Base-by-base conservation (phyloP, 2,888 invertebrate genomes). In the Rhagophthalmus giganteus region DNA sequence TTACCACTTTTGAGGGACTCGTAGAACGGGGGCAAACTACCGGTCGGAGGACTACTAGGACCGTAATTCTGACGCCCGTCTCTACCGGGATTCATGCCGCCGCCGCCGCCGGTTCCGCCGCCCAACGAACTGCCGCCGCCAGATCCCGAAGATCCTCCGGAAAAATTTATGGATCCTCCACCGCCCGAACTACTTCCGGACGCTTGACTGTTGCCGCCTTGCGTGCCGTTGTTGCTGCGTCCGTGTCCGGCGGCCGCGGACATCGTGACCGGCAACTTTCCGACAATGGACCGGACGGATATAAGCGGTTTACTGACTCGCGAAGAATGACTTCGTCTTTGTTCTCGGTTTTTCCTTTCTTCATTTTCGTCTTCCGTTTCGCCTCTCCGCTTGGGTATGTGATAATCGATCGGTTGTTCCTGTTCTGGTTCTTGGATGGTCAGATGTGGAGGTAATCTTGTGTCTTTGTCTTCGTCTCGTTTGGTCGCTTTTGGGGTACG, bases 351-450 rank as follows among this genome's bases (percentile, higher is more conserved):
- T 68, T 83, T 81, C 62, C 81, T 84, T 75, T 81, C 88, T 54
- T 81, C 84, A 70, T 83, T 83, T 66, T 85, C 85, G 60, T 84
- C 83, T 69, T 84, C 84, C 6, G 78, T 75, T 68, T 84, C 84
- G 4, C 86, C 85, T 53, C 84, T 81, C 65, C 88, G 83, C 72
- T 90, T 90, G 13, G 91, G 91, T 59, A 92, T 88, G 67, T 86
- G 91, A 71, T 92, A 92, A 70, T 92, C 91, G 54, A 92, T 92
- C 0, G 92, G 92, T 64, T 91, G 91, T 54, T 92, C 91, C 74
- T 90, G 87, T 70, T 86, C 87, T 0, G 87, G 87, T 63, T 85
- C 86, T 30, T 77, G 61, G 27, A 61, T 55, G 28, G 65, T 55
- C 15, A 64, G 33, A 11, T 62, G 61, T 10, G 62, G 53, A 2